Evolutionary conservation across 2,797 vertebrate species (phyloP).

Genomic region (Chanos chanos): DNA sequence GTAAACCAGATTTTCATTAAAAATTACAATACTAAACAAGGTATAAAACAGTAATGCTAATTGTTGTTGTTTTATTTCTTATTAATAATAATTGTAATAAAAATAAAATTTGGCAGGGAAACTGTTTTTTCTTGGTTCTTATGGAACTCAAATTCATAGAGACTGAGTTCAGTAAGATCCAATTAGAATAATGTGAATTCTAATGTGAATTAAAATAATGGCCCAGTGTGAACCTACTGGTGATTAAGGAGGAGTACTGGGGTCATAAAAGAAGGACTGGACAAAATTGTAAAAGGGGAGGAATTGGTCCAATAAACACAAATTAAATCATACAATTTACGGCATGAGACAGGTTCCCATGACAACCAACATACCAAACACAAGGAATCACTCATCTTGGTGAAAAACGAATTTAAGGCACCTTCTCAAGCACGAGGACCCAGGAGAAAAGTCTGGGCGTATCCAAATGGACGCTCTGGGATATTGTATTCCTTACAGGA

Average conservation of each 20-base stretch:
- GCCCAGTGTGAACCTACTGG: not conserved
- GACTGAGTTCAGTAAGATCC: not conserved
- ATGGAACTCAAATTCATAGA: not conserved
- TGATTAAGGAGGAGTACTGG: slow-evolving; percentile 34
- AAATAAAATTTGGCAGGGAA: too few species aligned
- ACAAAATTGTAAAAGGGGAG: too few species aligned
- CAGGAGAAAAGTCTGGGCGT: slow-evolving; percentile 29
- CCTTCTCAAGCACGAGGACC: slow-evolving; percentile 38
- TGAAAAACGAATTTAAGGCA: not conserved
- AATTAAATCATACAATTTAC: slow-evolving; percentile 57
- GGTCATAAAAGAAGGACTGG: slow-evolving; percentile 22
- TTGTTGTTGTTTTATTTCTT: too few species aligned
- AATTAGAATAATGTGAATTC: too few species aligned
- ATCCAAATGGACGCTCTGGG: not conserved
- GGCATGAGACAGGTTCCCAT: slow-evolving; percentile 41
- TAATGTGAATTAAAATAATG: too few species aligned
- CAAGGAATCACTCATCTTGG: slow-evolving; percentile 6
- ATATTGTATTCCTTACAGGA: slow-evolving; percentile 38
- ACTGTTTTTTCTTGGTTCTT: too few species aligned
- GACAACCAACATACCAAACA: slow-evolving; percentile 39
- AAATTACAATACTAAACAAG: too few species aligned
- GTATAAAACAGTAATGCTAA: too few species aligned
- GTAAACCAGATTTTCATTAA: too few species aligned
- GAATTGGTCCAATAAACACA: slow-evolving; percentile 46
- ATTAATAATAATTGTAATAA: too few species aligned